Evolutionary conservation across 2,113 vertebrate species (phyloP), one percentile per base, ranked within the genome.

Genomic region (Takifugu bimaculatus): DNA sequence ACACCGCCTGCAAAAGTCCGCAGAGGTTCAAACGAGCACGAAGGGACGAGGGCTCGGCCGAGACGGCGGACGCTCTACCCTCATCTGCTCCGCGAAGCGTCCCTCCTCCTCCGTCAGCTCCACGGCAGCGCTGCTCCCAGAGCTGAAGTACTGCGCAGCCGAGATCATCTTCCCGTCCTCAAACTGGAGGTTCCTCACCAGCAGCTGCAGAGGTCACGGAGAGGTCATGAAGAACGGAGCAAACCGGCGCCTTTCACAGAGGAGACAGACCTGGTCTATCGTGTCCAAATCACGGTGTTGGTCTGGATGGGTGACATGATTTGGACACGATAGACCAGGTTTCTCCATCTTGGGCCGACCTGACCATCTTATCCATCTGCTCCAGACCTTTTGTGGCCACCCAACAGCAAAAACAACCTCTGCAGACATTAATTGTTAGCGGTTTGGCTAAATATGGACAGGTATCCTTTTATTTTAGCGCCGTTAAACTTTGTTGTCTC

Each of bases 91-190:
- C 0, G 91, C 84, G 0, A 90, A 90, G 60, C 6, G 57, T 57
- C 88, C 84, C 75, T 95, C 94, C 28, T 88, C 92, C 57, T 92
- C 88, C 0, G 89, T 91, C 32, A 95, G 90, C 72, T 93, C 90
- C 58, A 95, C 79, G 42, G 86, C 66, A 5, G 81, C 77, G 4
- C 74, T 92, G 56, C 84, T 79, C 0, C 75, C 84, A 1, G 85
- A 80, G 49, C 55, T 45, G 65, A 93, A 95, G 83, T 93, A 94
- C 63, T 92, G 90, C 0, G 92, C 86, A 4, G 93, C 93, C 2
- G 90, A 73, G 26, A 94, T 91, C 93, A 93, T 94, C 87, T 91
- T 94, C 28, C 93, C 93, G 29, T 93, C 89, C 56, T 94, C 92
- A 80, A 93, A 90, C 84, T 93, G 91, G n/a, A 95, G 82, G 54